Conservation (phyloP, 2,888 invertebrate species). For the Tridacna crocea region DNA sequence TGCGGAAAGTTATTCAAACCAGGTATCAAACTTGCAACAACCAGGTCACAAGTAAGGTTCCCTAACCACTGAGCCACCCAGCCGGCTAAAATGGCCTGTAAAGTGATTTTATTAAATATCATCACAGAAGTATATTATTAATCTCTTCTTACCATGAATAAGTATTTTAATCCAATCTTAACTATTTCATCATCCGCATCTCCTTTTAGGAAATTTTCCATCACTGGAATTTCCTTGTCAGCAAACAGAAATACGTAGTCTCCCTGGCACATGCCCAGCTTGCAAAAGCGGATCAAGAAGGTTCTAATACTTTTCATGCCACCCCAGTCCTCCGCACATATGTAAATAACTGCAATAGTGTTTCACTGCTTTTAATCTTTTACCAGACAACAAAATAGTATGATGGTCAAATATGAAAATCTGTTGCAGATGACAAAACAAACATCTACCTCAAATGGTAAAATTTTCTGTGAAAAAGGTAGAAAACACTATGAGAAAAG, state of each 20-base stretch:
- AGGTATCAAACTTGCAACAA: too few relatives aligned
- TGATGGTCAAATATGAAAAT: too few relatives aligned
- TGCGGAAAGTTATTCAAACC: too few relatives aligned
- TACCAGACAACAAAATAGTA: background rate
- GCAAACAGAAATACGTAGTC: background rate
- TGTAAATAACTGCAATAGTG: background rate
- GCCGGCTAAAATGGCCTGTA: too few relatives aligned
- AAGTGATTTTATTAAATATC: too few relatives aligned
- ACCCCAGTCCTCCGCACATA: background rate
- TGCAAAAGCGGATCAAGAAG: background rate
- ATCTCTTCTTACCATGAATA: background rate
- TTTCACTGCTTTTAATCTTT: too few relatives aligned
- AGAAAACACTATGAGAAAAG: too few relatives aligned
- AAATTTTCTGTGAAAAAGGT: background rate
- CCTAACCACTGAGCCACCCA: too few relatives aligned
- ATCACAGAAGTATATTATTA: too few relatives aligned
- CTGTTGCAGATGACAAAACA: too few relatives aligned
- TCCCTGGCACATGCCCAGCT: constrained; percentile 1
- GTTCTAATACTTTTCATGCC: background rate
- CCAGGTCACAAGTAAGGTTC: too few relatives aligned
- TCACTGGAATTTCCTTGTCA: background rate
- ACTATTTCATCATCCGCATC: constrained; percentile 1
- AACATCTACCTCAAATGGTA: too few relatives aligned
- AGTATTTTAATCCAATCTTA: background rate
- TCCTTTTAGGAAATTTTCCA: background rate